Evolutionary conservation across 2,888 invertebrate species (phyloP).

Genomic region (Plebejus argus): DNA sequence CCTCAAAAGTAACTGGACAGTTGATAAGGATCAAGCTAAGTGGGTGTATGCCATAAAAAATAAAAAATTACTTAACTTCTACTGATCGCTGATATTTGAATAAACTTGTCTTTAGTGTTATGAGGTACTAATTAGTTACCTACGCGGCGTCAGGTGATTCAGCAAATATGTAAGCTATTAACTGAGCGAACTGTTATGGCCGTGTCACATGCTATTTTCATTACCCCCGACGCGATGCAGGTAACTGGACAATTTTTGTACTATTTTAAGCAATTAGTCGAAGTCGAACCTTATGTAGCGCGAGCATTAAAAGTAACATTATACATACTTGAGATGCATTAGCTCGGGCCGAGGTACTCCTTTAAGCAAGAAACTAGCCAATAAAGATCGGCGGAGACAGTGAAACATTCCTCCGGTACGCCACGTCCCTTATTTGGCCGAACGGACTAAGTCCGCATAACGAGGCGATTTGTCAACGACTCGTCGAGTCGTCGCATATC

Average conservation of each 20-base stretch:
- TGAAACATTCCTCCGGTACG: constrained; percentile 4
- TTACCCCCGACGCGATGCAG: constrained; percentile 32
- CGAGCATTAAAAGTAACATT: neutral
- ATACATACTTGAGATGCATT: neutral
- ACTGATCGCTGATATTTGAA: neutral
- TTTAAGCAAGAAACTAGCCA: neutral
- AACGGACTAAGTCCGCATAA: constrained; percentile 35
- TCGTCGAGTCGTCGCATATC: constrained; percentile 70
- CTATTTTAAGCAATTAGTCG: neutral
- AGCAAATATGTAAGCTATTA: constrained; percentile 45
- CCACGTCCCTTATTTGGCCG: constrained; percentile 24
- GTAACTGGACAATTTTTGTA: neutral
- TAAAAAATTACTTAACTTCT: too few species aligned
- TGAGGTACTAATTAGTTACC: neutral
- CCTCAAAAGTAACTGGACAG: neutral
- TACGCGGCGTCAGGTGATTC: constrained; percentile 34
- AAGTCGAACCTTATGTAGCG: neutral
- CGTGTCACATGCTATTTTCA: constrained; percentile 48
- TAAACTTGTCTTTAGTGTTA: neutral
- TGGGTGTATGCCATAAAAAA: too few species aligned
- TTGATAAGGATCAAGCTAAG: neutral
- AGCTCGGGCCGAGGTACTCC: neutral
- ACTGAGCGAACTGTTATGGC: constrained; percentile 48
- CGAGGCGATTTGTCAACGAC: constrained; percentile 73
- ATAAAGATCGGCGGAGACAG: neutral